Conservation (phyloP, 2,888 invertebrate genomes). For the Phrixothrix hirtus region DNA sequence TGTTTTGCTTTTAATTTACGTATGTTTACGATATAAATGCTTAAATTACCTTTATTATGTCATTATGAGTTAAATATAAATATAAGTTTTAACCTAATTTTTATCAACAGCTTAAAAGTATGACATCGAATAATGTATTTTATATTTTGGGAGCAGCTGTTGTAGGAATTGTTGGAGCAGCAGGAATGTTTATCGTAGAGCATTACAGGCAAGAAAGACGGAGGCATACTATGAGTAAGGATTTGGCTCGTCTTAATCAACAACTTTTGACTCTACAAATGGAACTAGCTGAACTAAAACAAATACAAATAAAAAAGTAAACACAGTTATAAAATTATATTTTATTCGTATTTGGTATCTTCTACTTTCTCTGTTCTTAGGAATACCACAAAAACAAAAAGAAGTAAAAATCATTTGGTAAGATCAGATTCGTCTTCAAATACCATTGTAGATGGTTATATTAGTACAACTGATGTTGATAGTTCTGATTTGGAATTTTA, state of each 20-base stretch:
- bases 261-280: constrained; percentile 45
- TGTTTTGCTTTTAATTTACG: too few species aligned
- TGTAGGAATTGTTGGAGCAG: constrained; percentile 52
- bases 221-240: constrained; percentile 48
- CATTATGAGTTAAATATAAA: too few species aligned
- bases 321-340: background rate
- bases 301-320: constrained; percentile 39
- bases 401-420: constrained; percentile 19
- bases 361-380: too few species aligned
- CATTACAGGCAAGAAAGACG: constrained; percentile 49
- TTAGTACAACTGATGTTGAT: constrained; percentile 46
- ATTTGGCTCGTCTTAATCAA: constrained; percentile 48
- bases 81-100: background rate
- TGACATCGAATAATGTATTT: constrained; percentile 27
- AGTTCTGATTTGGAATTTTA: constrained; percentile 55
- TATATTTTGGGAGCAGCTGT: constrained; percentile 50
- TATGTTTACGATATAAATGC: too few species aligned
- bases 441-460: constrained; percentile 45
- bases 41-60: background rate
- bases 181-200: constrained; percentile 50
- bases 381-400: constrained; percentile 1
- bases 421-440: constrained; percentile 27
- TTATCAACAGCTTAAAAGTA: background rate
- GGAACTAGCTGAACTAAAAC: constrained; percentile 46
- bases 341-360: too few species aligned